Conservation (phyloP, 2,888 invertebrate genomes). For the Heliconius ethilla region DNA sequence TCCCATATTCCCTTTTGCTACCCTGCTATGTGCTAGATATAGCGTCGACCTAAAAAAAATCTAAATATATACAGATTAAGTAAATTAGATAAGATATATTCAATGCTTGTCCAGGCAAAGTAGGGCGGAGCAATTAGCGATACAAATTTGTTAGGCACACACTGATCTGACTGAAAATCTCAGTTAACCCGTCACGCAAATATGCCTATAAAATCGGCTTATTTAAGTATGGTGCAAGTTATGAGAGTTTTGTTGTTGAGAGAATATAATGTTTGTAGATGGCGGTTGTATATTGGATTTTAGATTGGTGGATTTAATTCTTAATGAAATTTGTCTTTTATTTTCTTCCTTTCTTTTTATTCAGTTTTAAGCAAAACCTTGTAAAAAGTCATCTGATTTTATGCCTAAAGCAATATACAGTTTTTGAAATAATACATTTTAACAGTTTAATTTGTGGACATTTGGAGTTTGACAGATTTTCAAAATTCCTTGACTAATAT, state of each 20-base stretch:
- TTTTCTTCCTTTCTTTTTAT: no score
- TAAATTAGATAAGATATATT: background rate
- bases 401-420: no score
- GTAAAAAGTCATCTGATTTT: no score
- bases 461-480: no score
- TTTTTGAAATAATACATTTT: no score
- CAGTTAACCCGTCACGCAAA: slow-evolving; percentile 45
- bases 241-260: slow-evolving; percentile 19
- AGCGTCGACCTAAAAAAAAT: background rate
- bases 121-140: slow-evolving; percentile 35
- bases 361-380: no score
- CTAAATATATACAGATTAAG: background rate
- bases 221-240: slow-evolving; percentile 29
- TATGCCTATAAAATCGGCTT: slow-evolving; percentile 44
- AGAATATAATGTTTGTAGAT: background rate
- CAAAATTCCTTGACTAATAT: no score
- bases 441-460: no score
- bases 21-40: no score
- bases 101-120: slow-evolving; percentile 31
- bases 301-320: no score
- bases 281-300: background rate
- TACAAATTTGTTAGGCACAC: slow-evolving; percentile 44
- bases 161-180: slow-evolving; percentile 45
- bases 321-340: no score
- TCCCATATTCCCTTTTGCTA: no score